Conservation (phyloP, 1,140 invertebrate species). For the Hyphantria cunea region DNA sequence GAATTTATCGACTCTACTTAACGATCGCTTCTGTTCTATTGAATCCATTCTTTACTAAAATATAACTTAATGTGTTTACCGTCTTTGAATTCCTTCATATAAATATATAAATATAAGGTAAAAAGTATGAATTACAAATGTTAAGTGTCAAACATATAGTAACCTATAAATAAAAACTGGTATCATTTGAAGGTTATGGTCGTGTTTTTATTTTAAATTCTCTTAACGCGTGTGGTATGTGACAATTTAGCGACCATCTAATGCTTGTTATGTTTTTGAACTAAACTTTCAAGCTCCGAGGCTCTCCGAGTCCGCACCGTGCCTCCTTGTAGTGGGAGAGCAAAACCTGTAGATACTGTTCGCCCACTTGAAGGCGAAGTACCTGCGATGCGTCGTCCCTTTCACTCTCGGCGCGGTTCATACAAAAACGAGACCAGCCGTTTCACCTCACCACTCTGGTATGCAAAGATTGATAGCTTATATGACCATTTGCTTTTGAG, state of each 20-base stretch:
- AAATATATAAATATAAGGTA: too few species aligned
- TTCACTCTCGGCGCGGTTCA: slow-evolving; percentile 51
- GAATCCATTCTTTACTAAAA: background rate
- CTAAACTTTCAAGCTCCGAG: slow-evolving; percentile 73
- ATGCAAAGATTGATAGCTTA: slow-evolving; percentile 82
- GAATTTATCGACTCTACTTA: slow-evolving; percentile 52
- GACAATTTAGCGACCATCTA: slow-evolving; percentile 45
- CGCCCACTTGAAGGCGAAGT: slow-evolving; percentile 71
- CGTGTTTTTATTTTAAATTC: slow-evolving; percentile 12
- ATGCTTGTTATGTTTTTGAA: slow-evolving; percentile 69
- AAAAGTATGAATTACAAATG: slow-evolving; percentile 5
- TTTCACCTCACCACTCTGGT: slow-evolving; percentile 77
- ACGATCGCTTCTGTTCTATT: slow-evolving; percentile 45
- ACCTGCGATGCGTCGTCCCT: slow-evolving; percentile 71
- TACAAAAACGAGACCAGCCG: slow-evolving; percentile 48
- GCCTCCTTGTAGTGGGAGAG: slow-evolving; percentile 77
- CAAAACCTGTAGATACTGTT: slow-evolving; percentile 81
- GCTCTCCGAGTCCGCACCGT: slow-evolving; percentile 65
- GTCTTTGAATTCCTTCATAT: background rate
- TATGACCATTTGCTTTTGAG: slow-evolving; percentile 81
- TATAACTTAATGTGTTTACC: background rate
- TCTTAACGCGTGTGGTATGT: slow-evolving; percentile 40
- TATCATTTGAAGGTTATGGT: slow-evolving; percentile 17
- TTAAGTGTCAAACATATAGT: slow-evolving; percentile 5
- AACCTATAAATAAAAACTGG: slow-evolving; percentile 10